Conservation (phyloP, 2,888 invertebrate genomes). For the Lamproptera curius region DNA sequence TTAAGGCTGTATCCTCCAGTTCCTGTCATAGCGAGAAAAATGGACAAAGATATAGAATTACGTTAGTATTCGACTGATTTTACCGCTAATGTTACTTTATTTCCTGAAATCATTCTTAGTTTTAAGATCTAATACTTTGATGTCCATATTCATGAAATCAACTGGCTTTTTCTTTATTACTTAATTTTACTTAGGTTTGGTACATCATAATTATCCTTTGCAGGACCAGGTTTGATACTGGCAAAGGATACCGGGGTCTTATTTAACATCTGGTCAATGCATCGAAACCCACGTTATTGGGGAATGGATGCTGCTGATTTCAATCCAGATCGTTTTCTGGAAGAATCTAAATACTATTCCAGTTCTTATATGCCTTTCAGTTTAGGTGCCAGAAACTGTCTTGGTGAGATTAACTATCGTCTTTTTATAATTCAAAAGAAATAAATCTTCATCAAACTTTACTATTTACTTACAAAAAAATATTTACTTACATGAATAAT, state of each 20-base stretch:
- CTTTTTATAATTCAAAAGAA: too few relatives aligned
- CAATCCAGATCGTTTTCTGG: slow-evolving; percentile 48
- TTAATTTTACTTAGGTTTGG: neutral
- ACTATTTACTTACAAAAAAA: too few relatives aligned
- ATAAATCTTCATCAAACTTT: too few relatives aligned
- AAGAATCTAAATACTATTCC: slow-evolving; percentile 32
- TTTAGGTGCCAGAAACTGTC: slow-evolving; percentile 39
- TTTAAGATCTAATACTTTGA: too few relatives aligned
- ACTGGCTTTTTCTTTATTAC: too few relatives aligned
- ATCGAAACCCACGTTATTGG: slow-evolving; percentile 50
- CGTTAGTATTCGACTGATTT: slow-evolving; percentile 3
- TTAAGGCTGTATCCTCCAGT: slow-evolving; percentile 43
- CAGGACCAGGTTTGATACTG: slow-evolving; percentile 39
- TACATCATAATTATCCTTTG: neutral
- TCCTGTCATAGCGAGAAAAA: slow-evolving; percentile 30
- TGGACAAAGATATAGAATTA: slow-evolving; percentile 10
- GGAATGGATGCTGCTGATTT: slow-evolving; percentile 44
- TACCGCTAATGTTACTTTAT: too few relatives aligned
- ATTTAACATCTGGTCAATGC: slow-evolving; percentile 40
- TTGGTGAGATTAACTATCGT: slow-evolving; percentile 33
- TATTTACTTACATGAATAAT: too few relatives aligned
- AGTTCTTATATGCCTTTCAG: slow-evolving; percentile 42
- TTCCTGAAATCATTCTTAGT: too few relatives aligned
- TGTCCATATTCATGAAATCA: too few relatives aligned
- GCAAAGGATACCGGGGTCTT: slow-evolving; percentile 31